Evolutionary conservation across 2,888 invertebrate genomes (phyloP).

Genomic region (Himalopsyche kuldschensis): DNA sequence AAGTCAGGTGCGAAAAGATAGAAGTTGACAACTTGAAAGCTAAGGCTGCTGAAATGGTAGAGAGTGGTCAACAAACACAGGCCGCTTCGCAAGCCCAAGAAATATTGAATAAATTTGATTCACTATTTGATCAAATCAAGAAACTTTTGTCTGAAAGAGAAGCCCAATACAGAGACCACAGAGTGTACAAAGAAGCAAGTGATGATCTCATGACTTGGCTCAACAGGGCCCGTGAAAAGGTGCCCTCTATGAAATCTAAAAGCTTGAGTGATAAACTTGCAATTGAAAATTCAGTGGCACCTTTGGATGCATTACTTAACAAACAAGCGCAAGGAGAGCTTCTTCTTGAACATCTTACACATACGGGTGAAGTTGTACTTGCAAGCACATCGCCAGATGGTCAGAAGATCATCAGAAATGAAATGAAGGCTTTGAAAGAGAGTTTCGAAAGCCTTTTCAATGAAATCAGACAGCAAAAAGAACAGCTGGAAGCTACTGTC

Average conservation of each 20-base stretch:
- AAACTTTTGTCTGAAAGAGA: slow-evolving; percentile 77
- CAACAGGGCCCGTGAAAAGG: slow-evolving; percentile 82
- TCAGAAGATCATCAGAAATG: slow-evolving; percentile 78
- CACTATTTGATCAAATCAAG: slow-evolving; percentile 74
- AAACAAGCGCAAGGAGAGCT: slow-evolving; percentile 90
- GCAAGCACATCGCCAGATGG: slow-evolving; percentile 82
- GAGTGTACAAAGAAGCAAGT: slow-evolving; percentile 86
- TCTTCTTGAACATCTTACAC: slow-evolving; percentile 81
- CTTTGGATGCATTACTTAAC: slow-evolving; percentile 82
- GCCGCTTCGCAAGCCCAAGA: slow-evolving; percentile 83
- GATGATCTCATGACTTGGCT: slow-evolving; percentile 90
- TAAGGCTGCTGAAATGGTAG: slow-evolving; percentile 85
- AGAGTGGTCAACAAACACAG: slow-evolving; percentile 81
- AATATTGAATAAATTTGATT: slow-evolving; percentile 81
- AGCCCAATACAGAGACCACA: slow-evolving; percentile 85
- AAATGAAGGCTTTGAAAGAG: slow-evolving; percentile 82
- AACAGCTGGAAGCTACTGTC: slow-evolving; percentile 78
- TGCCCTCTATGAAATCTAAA: slow-evolving; percentile 83
- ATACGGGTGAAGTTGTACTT: slow-evolving; percentile 83
- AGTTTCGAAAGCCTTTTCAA: slow-evolving; percentile 83
- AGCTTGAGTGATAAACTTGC: slow-evolving; percentile 84
- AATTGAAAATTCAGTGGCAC: slow-evolving; percentile 84
- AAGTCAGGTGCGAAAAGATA: slow-evolving; percentile 84
- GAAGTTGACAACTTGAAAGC: slow-evolving; percentile 83
- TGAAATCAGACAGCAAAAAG: slow-evolving; percentile 83